Conservation (phyloP, 2,888 invertebrate genomes). For the Hirtodrosophila histrioides region DNA sequence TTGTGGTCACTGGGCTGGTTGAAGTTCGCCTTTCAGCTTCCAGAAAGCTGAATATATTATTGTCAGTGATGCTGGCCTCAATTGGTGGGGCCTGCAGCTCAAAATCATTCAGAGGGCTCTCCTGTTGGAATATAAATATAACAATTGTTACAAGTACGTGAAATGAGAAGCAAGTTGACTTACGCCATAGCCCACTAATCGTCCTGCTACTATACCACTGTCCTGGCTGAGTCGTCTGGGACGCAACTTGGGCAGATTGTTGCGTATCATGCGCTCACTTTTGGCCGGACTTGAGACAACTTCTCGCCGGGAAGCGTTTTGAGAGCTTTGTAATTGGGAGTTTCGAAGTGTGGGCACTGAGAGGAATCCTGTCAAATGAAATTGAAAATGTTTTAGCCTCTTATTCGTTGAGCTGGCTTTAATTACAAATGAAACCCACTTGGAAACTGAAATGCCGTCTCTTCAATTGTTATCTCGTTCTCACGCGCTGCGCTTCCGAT, state of each 20-base stretch:
- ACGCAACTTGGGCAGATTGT: conserved; percentile 59
- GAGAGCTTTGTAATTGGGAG: conserved; percentile 50
- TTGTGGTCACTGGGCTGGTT: conserved; percentile 13
- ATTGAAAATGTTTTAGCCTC: not conserved
- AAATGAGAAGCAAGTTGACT: conserved; percentile 27
- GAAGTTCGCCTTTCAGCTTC: conserved; percentile 42
- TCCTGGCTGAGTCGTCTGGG: conserved; percentile 83
- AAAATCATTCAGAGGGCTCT: conserved; percentile 57
- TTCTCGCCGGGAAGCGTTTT: conserved; percentile 66
- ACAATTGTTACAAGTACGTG: not conserved
- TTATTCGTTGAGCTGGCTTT: too few species aligned
- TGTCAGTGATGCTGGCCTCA: conserved; percentile 32
- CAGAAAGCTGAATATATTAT: conserved; percentile 65
- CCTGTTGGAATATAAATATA: conserved; percentile 44
- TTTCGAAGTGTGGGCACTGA: conserved; percentile 82
- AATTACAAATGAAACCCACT: conserved; percentile 35
- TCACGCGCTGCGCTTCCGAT: conserved; percentile 64
- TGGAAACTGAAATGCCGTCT: conserved; percentile 67
- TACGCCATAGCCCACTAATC: conserved; percentile 73
- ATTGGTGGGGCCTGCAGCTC: conserved; percentile 36
- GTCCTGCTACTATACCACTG: conserved; percentile 82
- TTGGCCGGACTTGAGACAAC: conserved; percentile 83
- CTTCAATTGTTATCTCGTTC: conserved; percentile 40
- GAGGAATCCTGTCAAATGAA: conserved; percentile 73
- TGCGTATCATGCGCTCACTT: conserved; percentile 72